A percentile compares a stretch with the other conserved stretches of the same genome.
These are phyloP conservation scores for Carollia perspicillata DNA, from an alignment of 2,113 vertebrate genomes.

Conservation along the genomic window DNA sequence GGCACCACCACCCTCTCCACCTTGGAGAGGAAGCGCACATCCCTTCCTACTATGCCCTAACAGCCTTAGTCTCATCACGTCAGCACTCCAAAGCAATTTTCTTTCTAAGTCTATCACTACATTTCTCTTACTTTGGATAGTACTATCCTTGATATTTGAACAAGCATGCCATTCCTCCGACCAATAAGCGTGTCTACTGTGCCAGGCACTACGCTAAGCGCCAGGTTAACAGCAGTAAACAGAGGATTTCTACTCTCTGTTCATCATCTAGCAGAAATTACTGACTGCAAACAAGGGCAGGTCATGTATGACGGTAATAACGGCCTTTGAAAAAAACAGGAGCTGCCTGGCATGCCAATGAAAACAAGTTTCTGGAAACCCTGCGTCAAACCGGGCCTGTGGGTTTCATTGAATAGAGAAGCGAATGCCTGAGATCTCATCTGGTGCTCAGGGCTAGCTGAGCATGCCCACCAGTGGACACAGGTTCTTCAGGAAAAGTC, in stretches of 20 bases:
- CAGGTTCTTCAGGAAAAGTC: not conserved
- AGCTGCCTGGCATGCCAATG: not conserved
- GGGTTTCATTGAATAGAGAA: not conserved
- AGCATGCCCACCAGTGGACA: not conserved
- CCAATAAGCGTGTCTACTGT: not conserved
- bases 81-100: no score
- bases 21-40: no score
- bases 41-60: no score
- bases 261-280: not conserved
- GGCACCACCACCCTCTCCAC: no score
- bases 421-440: not conserved
- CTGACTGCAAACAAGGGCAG: not conserved
- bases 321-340: not conserved
- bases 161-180: not conserved
- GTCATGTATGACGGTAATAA: not conserved
- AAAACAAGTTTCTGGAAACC: conserved; percentile 59
- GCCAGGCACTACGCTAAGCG: not conserved
- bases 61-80: no score
- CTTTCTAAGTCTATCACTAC: no score
- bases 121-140: not conserved
- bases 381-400: not conserved
- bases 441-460: not conserved
- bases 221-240: not conserved
- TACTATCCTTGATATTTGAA: not conserved
- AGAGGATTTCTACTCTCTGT: not conserved